Conservation (phyloP, 2,888 invertebrate species). For the Tiliacea citrago region DNA sequence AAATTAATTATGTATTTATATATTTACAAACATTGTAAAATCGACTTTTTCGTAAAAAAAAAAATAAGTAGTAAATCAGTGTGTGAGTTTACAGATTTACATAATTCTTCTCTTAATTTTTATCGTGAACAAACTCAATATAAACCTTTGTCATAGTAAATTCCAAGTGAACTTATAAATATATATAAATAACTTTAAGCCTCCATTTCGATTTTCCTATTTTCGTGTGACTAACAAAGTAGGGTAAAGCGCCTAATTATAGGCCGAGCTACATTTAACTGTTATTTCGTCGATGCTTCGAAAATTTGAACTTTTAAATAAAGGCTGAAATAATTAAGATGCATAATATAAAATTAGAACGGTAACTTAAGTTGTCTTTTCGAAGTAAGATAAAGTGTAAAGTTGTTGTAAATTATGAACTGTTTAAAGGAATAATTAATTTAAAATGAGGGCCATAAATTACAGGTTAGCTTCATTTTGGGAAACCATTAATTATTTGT, state of each 20-base stretch:
- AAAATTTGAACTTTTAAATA: conserved; percentile 15
- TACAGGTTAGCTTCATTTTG: conserved; percentile 18
- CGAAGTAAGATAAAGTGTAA: conserved; percentile 27
- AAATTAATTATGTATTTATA: too few species aligned
- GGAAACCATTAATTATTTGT: conserved; percentile 39
- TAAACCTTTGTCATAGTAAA: neutral
- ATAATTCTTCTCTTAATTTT: neutral
- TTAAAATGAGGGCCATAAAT: conserved; percentile 36
- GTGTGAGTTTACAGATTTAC: neutral
- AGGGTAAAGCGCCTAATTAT: conserved; percentile 46
- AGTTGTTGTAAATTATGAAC: conserved; percentile 45
- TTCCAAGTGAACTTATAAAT: neutral
- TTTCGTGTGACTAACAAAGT: conserved; percentile 27
- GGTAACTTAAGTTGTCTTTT: conserved; percentile 22
- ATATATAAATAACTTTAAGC: neutral
- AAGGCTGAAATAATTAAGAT: conserved; percentile 31
- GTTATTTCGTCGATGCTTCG: conserved; percentile 10
- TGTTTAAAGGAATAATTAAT: conserved; percentile 37
- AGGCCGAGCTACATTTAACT: conserved; percentile 17
- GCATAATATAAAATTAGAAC: conserved; percentile 17
- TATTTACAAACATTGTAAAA: too few species aligned
- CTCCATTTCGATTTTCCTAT: conserved; percentile 27
- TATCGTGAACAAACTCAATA: neutral
- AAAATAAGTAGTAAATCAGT: too few species aligned
- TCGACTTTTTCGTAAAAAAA: too few species aligned